Percentiles rank a stretch among this genome's conserved stretches.
These are phyloP conservation scores for Amblyjoppa fuscipennis DNA, from an alignment of 2,888 invertebrate genomes.

Conservation along the genomic window DNA sequence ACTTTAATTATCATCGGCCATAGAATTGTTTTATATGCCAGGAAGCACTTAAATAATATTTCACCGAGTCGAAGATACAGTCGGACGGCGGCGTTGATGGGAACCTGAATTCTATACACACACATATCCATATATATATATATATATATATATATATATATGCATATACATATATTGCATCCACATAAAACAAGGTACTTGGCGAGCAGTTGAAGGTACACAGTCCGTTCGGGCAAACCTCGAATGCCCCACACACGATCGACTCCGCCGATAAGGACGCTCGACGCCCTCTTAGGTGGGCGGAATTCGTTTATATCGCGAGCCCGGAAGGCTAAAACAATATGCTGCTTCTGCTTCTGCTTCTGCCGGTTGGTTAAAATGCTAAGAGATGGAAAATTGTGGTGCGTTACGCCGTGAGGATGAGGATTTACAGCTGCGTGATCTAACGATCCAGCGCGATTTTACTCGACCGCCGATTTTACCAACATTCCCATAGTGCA, in stretches of 20 bases:
- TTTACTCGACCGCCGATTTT: constrained; percentile 48
- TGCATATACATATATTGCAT: constrained; percentile 16
- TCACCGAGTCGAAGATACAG: constrained; percentile 76
- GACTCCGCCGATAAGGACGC: constrained; percentile 67
- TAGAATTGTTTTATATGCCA: constrained; percentile 82
- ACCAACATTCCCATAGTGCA: constrained; percentile 27
- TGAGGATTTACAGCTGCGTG: constrained; percentile 60
- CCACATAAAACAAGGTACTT: constrained; percentile 40
- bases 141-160: constrained; percentile 21
- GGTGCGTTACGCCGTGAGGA: constrained; percentile 67
- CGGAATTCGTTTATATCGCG: constrained; percentile 79
- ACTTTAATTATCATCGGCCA: constrained; percentile 84
- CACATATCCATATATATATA: constrained; percentile 23
- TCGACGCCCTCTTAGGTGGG: constrained; percentile 76
- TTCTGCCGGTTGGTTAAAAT: constrained; percentile 55
- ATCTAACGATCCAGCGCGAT: constrained; percentile 55
- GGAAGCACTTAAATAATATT: constrained; percentile 85
- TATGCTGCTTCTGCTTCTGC: constrained; percentile 50
- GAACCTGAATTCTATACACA: constrained; percentile 50
- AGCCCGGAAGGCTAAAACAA: constrained; percentile 72
- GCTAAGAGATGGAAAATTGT: constrained; percentile 67
- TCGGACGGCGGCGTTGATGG: constrained; percentile 51
- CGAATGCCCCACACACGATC: constrained; percentile 65
- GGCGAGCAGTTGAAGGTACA: constrained; percentile 49
- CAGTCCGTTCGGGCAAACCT: constrained; percentile 44